These are phyloP conservation scores for Epistrophe eligans DNA, from an alignment of 2,888 invertebrate genomes.

Conservation along the genomic window DNA sequence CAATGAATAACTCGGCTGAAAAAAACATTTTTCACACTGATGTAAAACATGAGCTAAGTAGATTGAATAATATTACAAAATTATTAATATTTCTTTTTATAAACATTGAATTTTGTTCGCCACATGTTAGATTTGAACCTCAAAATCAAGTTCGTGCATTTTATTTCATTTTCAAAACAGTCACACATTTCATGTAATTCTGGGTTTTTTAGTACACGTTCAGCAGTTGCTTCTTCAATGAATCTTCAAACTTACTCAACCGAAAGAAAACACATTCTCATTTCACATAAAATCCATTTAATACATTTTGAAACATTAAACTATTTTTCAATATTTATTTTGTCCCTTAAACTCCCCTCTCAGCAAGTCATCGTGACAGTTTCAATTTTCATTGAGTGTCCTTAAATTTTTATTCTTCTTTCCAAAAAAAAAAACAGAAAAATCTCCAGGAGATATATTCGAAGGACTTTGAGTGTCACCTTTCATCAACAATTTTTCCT, in stretches of 20 bases:
- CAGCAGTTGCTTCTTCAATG: neutral
- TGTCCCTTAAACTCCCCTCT: conserved; percentile 6
- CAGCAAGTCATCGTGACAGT: conserved; percentile 13
- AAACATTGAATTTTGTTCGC: too few relatives aligned
- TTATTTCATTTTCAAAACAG: too few relatives aligned
- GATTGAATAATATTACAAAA: too few relatives aligned
- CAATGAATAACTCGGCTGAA: too few relatives aligned
- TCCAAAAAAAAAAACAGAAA: conserved; percentile 6
- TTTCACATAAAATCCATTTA: neutral
- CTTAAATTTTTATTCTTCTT: neutral
- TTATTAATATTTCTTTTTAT: too few relatives aligned
- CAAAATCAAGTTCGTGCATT: too few relatives aligned
- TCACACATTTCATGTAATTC: too few relatives aligned
- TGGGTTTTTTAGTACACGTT: neutral
- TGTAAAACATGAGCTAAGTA: too few relatives aligned
- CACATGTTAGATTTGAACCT: too few relatives aligned
- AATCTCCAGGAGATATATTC: conserved; percentile 45
- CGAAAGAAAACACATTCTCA: conserved; percentile 7
- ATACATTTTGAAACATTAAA: conserved; percentile 7
- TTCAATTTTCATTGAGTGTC: conserved; percentile 32
- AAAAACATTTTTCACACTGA: too few relatives aligned
- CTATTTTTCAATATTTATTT: conserved; percentile 17
- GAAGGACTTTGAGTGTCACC: conserved; percentile 60
- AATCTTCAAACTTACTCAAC: conserved; percentile 1
- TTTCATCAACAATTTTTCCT: conserved; percentile 57